Evolutionary conservation across 2,888 invertebrate species (phyloP), one percentile per base, ranked within the genome.

Genomic region (Campaea margaritaria): DNA sequence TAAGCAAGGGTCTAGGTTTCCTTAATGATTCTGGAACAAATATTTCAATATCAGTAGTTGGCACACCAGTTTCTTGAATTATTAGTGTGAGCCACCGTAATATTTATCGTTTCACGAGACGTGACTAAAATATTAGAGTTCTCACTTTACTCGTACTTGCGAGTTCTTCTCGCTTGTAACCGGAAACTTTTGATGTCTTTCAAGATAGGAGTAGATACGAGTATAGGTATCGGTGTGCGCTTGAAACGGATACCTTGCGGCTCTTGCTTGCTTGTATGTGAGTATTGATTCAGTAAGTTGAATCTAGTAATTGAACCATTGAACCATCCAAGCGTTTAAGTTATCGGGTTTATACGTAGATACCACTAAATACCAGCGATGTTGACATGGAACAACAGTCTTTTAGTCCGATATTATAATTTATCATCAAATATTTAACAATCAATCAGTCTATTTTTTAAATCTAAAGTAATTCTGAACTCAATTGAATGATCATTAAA

Each of bases 31-130:
- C 36, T 16, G 2, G 62, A 65, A 74, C 67, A 72, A 76, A 74
- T 68, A 66, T 67, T 69, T 67, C 71, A 68, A 72, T 73, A 65
- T 67, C 64, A 69, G 65, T 75, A 75, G 79, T 74, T 76, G 66
- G 65, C 66, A 71, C 71, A 72, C 72, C 77, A 74, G 73, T 76
- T 76, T 62, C 66, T 66, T 79, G 74, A 78, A 79, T 77, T 76
- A 79, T 78, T 76, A 74, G 77, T 73, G 70, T 67, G 69, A 66
- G 62, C 71, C 66, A 64, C 66, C 66, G 70, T 75, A 73, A 70
- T 80, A 81, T 81, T 76, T 79, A 79, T 81, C 72, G 75, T 64
- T 64, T 63, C 60, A 69, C 67, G 73, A 73, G 72, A 78, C 81
- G 78, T 78, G 78, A 76, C 76, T 75, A 69, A 75, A 78, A 79